Evolutionary conservation across 64 coral and sea anemone species (phyloP), one percentile per base, ranked within the genome.

Genomic region (Stylophora pistillata): DNA sequence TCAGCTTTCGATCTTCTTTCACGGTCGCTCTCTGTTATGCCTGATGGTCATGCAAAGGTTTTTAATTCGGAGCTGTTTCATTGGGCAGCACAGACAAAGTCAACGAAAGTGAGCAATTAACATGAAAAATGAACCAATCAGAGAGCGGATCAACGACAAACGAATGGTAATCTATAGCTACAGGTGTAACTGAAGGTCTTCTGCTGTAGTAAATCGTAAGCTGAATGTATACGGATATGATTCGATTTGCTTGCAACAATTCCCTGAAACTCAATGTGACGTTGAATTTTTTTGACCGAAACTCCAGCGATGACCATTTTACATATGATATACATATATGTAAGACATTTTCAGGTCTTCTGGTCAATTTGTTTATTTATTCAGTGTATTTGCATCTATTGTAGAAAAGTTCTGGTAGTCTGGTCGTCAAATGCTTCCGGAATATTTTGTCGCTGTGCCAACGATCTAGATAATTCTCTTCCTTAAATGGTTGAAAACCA

Each of bases 61-160:
- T 82, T 84, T 14, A 70, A 23, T 53, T 28, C 52, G 34, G 27
- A 21, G 20, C 26, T 11, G 11, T 66, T 70, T 84, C 34, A 84
- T 84, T 84, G 80, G 80, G 26, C 61, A 34, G 12, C 33, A 37
- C 13, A 34, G 69, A 84, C 80, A 84, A 70, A 53, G 80, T 33
- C 34, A 54, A 23, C 20, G 80, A 68, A 84, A 84, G 80, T 84
- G 80, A 84, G 80, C 80, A 84, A 84, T 84, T 84, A 84, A 84
- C 62, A 41, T 70, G 80, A 70, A 63, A 68, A 84, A 69, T 84
- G 10, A 63, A 84, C 80, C 80, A 84, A 84, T 84, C 32, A 34
- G 18, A 53, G 13, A 84, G 3, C 17, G 2, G 32, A 68, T 23
- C 18, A 4, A 25, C n/a, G 30, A 82, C 80, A 70, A 21, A 2